Evolutionary conservation across 2,797 vertebrate species (phyloP).

Genomic region (Sebastes flavidus): DNA sequence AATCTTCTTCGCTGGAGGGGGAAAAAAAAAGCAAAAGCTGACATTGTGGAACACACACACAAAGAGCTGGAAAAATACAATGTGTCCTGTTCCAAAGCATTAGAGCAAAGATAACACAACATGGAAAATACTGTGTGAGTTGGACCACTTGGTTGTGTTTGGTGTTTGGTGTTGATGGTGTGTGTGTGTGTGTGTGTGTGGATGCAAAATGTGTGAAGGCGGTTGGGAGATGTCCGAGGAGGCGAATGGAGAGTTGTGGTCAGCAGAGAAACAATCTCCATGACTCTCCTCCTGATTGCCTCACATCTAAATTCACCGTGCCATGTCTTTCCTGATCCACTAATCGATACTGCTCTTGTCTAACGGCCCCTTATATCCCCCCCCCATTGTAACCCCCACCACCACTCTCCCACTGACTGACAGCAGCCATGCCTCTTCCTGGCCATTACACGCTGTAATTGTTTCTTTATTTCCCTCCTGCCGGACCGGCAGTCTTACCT

Average conservation of each 20-base stretch:
- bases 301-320: slow-evolving; percentile 55
- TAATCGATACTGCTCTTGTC: slow-evolving; percentile 72
- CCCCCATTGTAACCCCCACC: slow-evolving; percentile 6
- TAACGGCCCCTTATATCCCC: slow-evolving; percentile 35
- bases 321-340: slow-evolving; percentile 53
- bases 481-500: slow-evolving; percentile 21
- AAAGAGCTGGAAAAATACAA: slow-evolving; percentile 23
- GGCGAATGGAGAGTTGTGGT: slow-evolving; percentile 32
- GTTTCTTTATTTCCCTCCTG: slow-evolving; percentile 70
- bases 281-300: slow-evolving; percentile 62
- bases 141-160: background rate
- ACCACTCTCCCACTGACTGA: slow-evolving; percentile 46
- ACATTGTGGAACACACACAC: slow-evolving; percentile 10
- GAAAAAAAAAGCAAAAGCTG: background rate
- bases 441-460: slow-evolving; percentile 74
- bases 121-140: background rate
- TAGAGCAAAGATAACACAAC: slow-evolving; percentile 10
- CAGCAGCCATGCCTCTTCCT: slow-evolving; percentile 66
- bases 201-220: background rate
- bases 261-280: slow-evolving; percentile 56
- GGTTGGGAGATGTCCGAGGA: background rate
- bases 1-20: background rate
- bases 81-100: background rate
- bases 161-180: background rate
- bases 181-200: background rate